Evolutionary conservation across 2,797 vertebrate species (phyloP).

Genomic region (Acrocephalus scirpaceus): DNA sequence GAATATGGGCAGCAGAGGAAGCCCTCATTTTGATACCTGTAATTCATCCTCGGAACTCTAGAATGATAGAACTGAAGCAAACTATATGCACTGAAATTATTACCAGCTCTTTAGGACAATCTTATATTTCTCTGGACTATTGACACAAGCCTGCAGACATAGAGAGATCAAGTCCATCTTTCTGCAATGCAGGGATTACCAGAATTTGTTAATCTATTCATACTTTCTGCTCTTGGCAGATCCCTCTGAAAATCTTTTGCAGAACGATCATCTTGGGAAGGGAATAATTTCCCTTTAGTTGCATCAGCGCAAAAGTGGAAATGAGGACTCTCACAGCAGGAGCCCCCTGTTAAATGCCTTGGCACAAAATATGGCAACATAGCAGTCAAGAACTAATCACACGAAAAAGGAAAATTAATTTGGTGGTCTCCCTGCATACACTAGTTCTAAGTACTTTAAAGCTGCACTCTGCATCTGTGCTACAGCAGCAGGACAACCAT

Average conservation of each 20-base stretch:
- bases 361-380: not conserved
- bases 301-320: not conserved
- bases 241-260: not conserved
- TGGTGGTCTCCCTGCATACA: not conserved
- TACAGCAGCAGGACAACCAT: not conserved
- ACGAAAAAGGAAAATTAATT: conserved; percentile 62
- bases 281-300: not conserved
- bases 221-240: not conserved
- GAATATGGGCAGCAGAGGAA: not conserved
- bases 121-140: not conserved
- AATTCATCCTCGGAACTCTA: not conserved
- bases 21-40: not conserved
- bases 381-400: conserved; percentile 61
- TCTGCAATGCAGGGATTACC: not conserved
- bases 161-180: not conserved
- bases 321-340: not conserved
- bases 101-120: not conserved
- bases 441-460: conserved; percentile 36
- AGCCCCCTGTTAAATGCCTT: not conserved
- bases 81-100: not conserved
- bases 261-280: not conserved
- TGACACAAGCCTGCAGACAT: not conserved
- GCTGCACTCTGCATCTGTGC: conserved; percentile 4
- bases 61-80: not conserved
- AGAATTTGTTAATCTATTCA: not conserved